Evolutionary conservation across 2,888 invertebrate species (phyloP).

Genomic region (Eupithecia subumbrata): DNA sequence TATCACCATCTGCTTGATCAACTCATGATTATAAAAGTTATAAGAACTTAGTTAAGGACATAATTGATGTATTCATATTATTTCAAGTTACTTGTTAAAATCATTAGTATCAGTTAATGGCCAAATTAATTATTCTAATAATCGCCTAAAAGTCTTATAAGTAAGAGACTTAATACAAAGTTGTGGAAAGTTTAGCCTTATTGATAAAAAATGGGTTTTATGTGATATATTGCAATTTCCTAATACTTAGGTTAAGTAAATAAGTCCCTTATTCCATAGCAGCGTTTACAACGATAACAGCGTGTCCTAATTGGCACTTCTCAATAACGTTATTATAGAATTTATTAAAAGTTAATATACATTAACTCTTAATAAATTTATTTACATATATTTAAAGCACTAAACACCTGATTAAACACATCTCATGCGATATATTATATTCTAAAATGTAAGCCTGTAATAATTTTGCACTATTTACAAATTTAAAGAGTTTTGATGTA

Average conservation of each 20-base stretch:
- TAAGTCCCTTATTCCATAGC: conserved; percentile 4
- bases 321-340: background rate
- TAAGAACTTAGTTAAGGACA: background rate
- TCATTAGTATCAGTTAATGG: conserved; percentile 15
- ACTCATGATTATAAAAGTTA: background rate
- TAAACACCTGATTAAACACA: background rate
- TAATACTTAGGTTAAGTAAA: conserved; percentile 36
- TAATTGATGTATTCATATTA: background rate
- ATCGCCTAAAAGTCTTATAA: conserved; percentile 9
- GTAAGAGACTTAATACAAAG: conserved; percentile 14
- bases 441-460: background rate
- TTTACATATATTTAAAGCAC: background rate
- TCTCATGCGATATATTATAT: background rate
- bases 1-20: background rate
- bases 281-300: background rate
- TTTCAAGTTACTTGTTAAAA: background rate
- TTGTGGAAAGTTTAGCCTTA: conserved; percentile 37
- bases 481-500: conserved; percentile 2
- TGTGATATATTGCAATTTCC: conserved; percentile 51
- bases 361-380: background rate
- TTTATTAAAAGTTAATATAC: background rate
- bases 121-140: conserved; percentile 23
- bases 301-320: background rate
- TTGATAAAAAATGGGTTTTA: conserved; percentile 45
- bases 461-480: background rate